Conservation (phyloP, 2,797 vertebrate species). For the Hemibagrus guttatus region DNA sequence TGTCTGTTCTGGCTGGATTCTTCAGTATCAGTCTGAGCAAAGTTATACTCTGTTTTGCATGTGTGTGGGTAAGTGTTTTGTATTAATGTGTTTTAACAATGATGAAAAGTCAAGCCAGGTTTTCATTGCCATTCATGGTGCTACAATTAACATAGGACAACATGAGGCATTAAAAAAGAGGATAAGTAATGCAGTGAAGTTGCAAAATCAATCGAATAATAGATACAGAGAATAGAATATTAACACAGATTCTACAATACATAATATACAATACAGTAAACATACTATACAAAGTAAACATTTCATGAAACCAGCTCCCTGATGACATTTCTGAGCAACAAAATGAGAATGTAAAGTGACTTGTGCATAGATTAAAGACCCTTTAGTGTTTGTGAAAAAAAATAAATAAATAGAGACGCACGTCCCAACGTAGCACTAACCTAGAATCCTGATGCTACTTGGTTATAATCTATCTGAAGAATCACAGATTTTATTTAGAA, state of each 20-base stretch:
- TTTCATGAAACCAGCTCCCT: not conserved
- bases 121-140: not conserved
- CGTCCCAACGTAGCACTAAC: not conserved
- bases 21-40: conserved; percentile 39
- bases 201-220: not conserved
- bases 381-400: not conserved
- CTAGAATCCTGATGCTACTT: not conserved
- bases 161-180: not conserved
- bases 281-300: not conserved
- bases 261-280: not conserved
- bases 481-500: not conserved
- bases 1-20: conserved; percentile 27
- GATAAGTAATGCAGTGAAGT: not conserved
- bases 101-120: not conserved
- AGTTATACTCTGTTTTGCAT: conserved; percentile 36
- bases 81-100: not conserved
- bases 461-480: not conserved
- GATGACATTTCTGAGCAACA: not conserved
- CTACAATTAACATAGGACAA: not conserved
- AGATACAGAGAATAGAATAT: not conserved
- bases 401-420: not conserved
- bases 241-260: not conserved
- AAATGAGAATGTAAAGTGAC: not conserved
- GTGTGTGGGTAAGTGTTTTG: conserved; percentile 47
- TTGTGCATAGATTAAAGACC: not conserved